Evolutionary conservation across 2,888 invertebrate species (phyloP).

Genomic region (Ecdyonurus torrentis): DNA sequence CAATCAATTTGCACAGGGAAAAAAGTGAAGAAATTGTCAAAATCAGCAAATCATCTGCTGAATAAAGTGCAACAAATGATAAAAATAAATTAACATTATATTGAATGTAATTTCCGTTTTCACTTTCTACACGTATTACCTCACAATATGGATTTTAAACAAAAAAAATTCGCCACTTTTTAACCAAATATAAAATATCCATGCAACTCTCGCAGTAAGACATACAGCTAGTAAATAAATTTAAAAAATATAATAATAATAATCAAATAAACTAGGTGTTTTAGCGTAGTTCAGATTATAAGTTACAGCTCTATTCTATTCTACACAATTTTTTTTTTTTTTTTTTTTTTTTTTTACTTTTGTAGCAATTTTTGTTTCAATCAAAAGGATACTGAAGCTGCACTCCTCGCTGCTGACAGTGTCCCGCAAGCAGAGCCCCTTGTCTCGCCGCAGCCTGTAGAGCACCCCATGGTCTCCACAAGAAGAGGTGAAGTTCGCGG

Average conservation of each 20-base stretch:
- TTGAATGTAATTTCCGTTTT: too few relatives aligned
- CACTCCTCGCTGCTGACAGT: constrained; percentile 22
- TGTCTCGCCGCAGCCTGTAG: constrained; percentile 43
- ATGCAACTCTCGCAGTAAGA: background rate
- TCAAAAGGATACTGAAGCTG: constrained; percentile 18
- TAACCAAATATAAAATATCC: background rate
- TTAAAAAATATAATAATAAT: background rate
- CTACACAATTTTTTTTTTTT: background rate
- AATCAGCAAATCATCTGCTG: too few relatives aligned
- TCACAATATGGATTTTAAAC: too few relatives aligned
- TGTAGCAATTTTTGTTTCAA: background rate
- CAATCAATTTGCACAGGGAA: too few relatives aligned
- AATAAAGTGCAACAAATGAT: too few relatives aligned
- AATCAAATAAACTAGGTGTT: background rate
- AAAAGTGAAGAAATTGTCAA: too few relatives aligned
- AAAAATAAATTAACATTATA: too few relatives aligned
- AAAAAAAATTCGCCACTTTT: background rate
- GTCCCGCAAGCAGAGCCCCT: constrained; percentile 36
- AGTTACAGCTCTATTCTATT: too few relatives aligned
- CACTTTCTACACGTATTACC: too few relatives aligned
- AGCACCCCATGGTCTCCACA: constrained; percentile 53
- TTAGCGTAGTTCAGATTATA: too few relatives aligned
- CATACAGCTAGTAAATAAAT: background rate
- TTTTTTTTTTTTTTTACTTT: background rate
- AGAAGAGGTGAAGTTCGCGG: constrained; percentile 52